A percentile compares a stretch with the other conserved stretches of the same genome.
These are phyloP conservation scores for Netelia melanura DNA, from an alignment of 2,888 invertebrate species.

Conservation along the genomic window DNA sequence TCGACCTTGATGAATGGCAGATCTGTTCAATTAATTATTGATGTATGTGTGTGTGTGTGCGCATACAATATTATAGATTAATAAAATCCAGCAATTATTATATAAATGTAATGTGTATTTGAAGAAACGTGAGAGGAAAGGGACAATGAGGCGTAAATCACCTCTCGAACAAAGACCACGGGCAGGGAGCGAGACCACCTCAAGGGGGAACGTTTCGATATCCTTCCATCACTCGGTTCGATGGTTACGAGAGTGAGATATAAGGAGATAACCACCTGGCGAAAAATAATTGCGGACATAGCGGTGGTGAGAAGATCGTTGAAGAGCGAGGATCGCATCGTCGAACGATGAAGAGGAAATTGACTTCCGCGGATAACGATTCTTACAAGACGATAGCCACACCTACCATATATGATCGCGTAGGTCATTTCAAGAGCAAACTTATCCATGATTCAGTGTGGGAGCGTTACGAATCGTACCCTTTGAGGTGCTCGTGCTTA, in stretches of 20 bases:
- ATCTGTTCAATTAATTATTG: neutral
- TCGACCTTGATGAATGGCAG: neutral
- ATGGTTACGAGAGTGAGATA: constrained; percentile 21
- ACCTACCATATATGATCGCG: constrained; percentile 37
- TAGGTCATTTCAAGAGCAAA: constrained; percentile 10
- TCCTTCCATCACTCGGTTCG: constrained; percentile 31
- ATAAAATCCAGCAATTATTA: neutral
- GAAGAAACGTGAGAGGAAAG: neutral
- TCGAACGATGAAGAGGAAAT: constrained; percentile 38
- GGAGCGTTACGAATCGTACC: neutral
- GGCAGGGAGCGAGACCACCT: constrained; percentile 27
- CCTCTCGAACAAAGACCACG: constrained; percentile 23
- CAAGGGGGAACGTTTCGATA: neutral
- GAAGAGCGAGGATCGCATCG: constrained; percentile 14
- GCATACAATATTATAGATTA: neutral
- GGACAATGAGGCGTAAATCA: constrained; percentile 53
- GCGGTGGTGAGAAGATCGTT: constrained; percentile 19
- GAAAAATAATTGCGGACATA: constrained; percentile 49
- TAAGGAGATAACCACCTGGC: constrained; percentile 35
- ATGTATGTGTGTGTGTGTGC: neutral
- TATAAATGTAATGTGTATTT: neutral
- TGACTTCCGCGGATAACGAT: constrained; percentile 47
- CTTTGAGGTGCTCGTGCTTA: neutral
- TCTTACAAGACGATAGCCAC: constrained; percentile 22
- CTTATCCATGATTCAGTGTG: neutral